phyloP scores from a whole-genome alignment of 2,113 vertebrate species.

The Notothenia rossii region DNA sequence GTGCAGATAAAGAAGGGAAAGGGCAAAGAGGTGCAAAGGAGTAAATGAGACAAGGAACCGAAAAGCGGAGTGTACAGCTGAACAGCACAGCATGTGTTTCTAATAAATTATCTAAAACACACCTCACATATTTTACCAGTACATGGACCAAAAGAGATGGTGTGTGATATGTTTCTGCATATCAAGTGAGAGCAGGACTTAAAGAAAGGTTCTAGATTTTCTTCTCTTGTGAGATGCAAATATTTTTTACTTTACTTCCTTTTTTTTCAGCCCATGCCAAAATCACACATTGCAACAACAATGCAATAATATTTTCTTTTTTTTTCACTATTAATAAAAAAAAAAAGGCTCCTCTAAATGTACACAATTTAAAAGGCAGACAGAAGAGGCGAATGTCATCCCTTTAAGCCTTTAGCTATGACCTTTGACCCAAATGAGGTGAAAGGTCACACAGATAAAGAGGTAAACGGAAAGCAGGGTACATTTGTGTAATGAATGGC shows the following conservation, averaged over 20 bases:
- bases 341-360: neutral
- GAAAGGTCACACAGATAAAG: conserved; percentile 60
- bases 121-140: conserved; percentile 67
- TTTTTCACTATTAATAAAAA: too few species aligned
- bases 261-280: neutral
- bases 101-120: conserved; percentile 61
- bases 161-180: conserved; percentile 17
- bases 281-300: neutral
- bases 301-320: neutral
- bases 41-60: conserved; percentile 45
- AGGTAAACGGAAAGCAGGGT: conserved; percentile 12
- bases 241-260: conserved; percentile 11
- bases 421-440: conserved; percentile 39
- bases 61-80: neutral
- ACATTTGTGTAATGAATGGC: conserved; percentile 10
- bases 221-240: conserved; percentile 16
- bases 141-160: conserved; percentile 44
- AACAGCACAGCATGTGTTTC: conserved; percentile 60
- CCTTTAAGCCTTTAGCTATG: conserved; percentile 21
- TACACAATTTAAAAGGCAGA: neutral
- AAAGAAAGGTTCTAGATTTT: conserved; percentile 8
- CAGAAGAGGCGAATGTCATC: neutral
- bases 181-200: conserved; percentile 11
- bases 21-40: conserved; percentile 28
- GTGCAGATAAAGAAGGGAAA: conserved; percentile 35